These are phyloP conservation scores for Meteorus cinctellus DNA, from an alignment of 2,888 invertebrate genomes.

Conservation along the genomic window DNA sequence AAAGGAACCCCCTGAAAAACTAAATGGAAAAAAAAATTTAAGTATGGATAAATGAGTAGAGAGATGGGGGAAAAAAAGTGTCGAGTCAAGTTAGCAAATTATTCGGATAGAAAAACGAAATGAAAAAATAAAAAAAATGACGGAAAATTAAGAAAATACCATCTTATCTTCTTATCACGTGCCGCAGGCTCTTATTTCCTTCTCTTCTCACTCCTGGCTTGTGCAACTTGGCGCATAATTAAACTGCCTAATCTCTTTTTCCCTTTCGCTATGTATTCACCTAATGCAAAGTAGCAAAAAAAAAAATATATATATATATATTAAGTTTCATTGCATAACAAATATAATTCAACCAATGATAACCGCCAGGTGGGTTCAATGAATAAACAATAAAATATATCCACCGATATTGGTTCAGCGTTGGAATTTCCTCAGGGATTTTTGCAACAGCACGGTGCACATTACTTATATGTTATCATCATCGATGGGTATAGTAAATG, in stretches of 20 bases:
- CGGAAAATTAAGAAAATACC: conserved; percentile 50
- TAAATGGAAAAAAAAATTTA: not conserved
- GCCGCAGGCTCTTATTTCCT: conserved; percentile 43
- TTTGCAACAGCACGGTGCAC: not conserved
- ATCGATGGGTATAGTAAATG: not conserved
- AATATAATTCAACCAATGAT: not conserved
- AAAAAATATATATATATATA: not conserved
- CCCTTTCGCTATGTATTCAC: not conserved
- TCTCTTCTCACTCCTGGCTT: conserved; percentile 2
- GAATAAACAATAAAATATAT: conserved; percentile 3
- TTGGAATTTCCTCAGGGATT: not conserved
- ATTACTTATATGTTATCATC: not conserved
- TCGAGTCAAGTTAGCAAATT: not conserved
- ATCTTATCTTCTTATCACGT: conserved; percentile 52
- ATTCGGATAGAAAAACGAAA: conserved; percentile 23
- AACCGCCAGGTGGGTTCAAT: not conserved
- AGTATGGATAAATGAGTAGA: conserved; percentile 4
- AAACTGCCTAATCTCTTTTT: conserved; percentile 30
- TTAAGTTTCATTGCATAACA: not conserved
- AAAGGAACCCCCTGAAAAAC: not conserved
- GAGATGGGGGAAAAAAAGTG: not conserved
- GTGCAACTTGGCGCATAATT: conserved; percentile 29
- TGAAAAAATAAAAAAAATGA: not conserved
- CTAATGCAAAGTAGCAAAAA: not conserved
- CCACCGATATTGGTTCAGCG: not conserved